These are phyloP conservation scores for Nasonovia ribisnigri DNA, from an alignment of 2,888 invertebrate genomes.

Conservation along the genomic window DNA sequence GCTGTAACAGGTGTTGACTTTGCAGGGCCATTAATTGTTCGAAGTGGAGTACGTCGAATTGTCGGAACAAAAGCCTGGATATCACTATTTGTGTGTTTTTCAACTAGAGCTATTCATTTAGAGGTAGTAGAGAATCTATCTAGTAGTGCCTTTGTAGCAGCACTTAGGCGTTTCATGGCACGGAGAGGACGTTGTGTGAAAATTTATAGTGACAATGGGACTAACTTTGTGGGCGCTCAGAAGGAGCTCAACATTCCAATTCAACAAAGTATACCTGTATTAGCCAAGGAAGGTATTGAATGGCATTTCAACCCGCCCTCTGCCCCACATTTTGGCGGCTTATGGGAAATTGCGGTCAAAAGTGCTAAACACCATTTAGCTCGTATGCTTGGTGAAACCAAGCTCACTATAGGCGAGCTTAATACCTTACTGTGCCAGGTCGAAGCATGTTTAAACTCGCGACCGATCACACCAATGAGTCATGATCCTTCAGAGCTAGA, in stretches of 20 bases:
- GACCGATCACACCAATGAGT: constrained; percentile 16
- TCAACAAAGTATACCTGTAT: too few species aligned
- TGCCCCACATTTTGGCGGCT: too few species aligned
- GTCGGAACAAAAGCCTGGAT: neutral
- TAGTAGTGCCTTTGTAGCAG: neutral
- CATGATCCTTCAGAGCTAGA: neutral
- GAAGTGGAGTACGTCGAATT: neutral
- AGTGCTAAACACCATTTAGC: too few species aligned
- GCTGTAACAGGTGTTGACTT: constrained; percentile 66
- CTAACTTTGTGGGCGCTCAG: too few species aligned
- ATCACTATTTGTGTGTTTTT: neutral
- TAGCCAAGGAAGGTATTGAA: too few species aligned
- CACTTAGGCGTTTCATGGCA: neutral
- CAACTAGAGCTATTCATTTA: neutral
- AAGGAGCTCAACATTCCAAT: too few species aligned
- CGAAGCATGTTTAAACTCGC: constrained; percentile 39
- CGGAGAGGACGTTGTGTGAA: too few species aligned
- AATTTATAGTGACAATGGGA: too few species aligned
- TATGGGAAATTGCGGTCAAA: too few species aligned
- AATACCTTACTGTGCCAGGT: constrained; percentile 14
- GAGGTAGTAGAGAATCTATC: constrained; percentile 3
- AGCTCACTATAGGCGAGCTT: neutral
- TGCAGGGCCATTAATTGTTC: constrained; percentile 24
- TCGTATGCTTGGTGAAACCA: neutral
- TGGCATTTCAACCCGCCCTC: too few species aligned